These are phyloP conservation scores for Alentia gelatinosa DNA, from an alignment of 2,888 invertebrate species.

Conservation along the genomic window DNA sequence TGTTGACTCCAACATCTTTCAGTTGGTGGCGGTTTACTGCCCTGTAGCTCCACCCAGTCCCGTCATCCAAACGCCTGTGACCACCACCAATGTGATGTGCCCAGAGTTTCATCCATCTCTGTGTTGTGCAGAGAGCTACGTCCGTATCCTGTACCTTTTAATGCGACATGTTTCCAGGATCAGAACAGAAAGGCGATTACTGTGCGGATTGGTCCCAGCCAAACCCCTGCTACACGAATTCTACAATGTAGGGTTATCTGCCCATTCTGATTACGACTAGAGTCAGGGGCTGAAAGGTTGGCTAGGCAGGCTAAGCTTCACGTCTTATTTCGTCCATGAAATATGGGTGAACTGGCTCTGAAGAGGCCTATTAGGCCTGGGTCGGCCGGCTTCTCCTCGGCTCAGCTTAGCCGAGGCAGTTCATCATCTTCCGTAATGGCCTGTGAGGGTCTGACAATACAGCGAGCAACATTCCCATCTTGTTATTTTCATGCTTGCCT, in stretches of 20 bases:
- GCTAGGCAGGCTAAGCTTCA: not conserved
- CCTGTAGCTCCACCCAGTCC: too few relatives aligned
- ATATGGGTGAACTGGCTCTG: constrained; percentile 2
- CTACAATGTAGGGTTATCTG: not conserved
- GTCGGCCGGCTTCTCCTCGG: not conserved
- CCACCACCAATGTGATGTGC: too few relatives aligned
- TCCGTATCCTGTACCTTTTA: too few relatives aligned
- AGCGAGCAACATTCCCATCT: not conserved
- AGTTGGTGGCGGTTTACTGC: too few relatives aligned
- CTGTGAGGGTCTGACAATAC: not conserved
- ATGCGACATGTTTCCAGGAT: too few relatives aligned
- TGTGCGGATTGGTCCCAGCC: too few relatives aligned
- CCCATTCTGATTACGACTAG: not conserved
- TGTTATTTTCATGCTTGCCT: constrained; percentile 32
- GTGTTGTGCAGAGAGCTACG: too few relatives aligned
- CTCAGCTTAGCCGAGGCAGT: not conserved
- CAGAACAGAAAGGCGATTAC: too few relatives aligned
- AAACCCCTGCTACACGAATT: too few relatives aligned
- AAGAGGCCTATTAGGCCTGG: constrained; percentile 20
- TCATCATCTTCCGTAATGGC: not conserved
- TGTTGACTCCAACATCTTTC: too few relatives aligned
- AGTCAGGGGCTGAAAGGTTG: constrained; percentile 18
- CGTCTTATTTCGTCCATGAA: not conserved
- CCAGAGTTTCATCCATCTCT: too few relatives aligned
- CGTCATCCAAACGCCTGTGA: too few relatives aligned